Evolutionary conservation across 2,113 vertebrate species (phyloP).

Genomic region (Plestiodon gilberti): DNA sequence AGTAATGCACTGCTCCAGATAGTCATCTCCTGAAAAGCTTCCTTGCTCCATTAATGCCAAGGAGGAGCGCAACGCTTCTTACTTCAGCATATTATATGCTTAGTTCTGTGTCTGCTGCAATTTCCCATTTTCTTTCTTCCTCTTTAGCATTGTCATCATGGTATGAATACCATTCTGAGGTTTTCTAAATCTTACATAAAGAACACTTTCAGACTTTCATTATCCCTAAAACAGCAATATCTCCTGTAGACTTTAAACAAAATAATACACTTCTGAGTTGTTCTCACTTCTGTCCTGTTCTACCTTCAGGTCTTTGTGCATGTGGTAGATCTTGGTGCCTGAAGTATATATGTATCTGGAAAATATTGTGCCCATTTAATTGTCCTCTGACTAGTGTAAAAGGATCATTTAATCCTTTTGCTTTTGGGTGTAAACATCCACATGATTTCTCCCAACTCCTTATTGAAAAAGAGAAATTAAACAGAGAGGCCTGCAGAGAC

Average conservation of each 20-base stretch:
- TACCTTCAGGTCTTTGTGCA: background rate
- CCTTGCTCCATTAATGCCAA: conserved; percentile 1
- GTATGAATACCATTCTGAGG: background rate
- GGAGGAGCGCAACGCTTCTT: background rate
- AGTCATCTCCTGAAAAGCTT: conserved; percentile 29
- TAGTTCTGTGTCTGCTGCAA: background rate
- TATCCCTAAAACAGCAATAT: no score
- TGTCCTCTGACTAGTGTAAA: background rate
- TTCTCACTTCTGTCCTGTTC: background rate
- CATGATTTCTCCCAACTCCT: background rate
- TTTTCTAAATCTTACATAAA: conserved; percentile 24
- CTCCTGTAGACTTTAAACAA: no score
- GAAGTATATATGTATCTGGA: accelerated
- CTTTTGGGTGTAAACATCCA: background rate
- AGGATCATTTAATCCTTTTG: background rate
- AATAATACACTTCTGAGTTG: no score
- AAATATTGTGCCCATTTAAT: background rate
- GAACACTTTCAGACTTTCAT: background rate
- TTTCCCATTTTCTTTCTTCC: conserved; percentile 26
- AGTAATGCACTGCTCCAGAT: conserved; percentile 29
- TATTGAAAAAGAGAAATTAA: background rate
- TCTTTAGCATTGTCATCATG: conserved; percentile 1
- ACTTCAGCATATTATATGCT: background rate
- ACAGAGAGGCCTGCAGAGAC: background rate
- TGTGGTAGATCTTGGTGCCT: background rate